phyloP scores from a whole-genome alignment of 2,888 invertebrate genomes.

The Dasysyrphus tricinctus region DNA sequence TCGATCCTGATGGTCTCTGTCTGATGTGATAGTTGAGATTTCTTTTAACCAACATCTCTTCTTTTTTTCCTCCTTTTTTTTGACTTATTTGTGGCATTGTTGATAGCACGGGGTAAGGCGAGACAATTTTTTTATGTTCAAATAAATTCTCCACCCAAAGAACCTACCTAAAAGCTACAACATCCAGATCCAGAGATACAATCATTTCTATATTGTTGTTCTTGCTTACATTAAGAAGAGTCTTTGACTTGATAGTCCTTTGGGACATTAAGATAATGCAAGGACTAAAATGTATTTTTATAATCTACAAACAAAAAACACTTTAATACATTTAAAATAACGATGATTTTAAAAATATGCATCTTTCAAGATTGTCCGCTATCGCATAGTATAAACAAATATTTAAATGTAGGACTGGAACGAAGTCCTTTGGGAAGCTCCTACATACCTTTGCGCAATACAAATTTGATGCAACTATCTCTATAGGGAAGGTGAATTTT shows the following conservation, averaged over 20 bases:
- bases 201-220: neutral
- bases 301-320: conserved; percentile 3
- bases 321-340: conserved; percentile 9
- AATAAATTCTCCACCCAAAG: neutral
- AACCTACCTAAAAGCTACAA: too few species aligned
- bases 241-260: conserved; percentile 7
- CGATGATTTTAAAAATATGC: neutral
- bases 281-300: conserved; percentile 6
- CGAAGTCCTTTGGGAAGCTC: neutral
- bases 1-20: neutral
- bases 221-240: neutral
- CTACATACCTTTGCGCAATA: neutral
- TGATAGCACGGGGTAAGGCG: conserved; percentile 49
- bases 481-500: too few species aligned
- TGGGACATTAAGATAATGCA: conserved; percentile 17
- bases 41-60: conserved; percentile 28
- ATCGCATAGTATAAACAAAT: neutral
- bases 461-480: too few species aligned
- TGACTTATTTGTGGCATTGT: conserved; percentile 49
- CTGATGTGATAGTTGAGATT: conserved; percentile 60
- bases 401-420: neutral
- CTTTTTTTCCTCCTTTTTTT: conserved; percentile 29
- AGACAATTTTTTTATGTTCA: conserved; percentile 32
- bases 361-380: neutral
- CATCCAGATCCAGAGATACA: too few species aligned